These are phyloP conservation scores for Rhombomys opimus DNA, from an alignment of 2,113 vertebrate genomes.

Conservation along the genomic window DNA sequence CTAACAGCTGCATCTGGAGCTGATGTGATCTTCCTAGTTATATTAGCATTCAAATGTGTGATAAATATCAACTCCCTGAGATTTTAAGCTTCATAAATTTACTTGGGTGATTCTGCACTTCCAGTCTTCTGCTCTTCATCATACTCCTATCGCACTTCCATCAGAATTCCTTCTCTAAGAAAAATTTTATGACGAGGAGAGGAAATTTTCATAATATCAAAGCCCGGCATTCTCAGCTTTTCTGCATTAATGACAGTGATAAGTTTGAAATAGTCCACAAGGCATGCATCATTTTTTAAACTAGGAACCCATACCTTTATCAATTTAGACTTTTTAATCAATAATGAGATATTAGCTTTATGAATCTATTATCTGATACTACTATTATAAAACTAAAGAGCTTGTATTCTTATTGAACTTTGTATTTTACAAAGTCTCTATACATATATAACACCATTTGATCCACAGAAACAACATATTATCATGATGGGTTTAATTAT, in stretches of 20 bases:
- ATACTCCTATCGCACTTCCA: conserved; percentile 50
- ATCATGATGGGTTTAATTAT: not conserved
- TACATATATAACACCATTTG: not conserved
- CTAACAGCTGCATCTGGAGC: conserved; percentile 64
- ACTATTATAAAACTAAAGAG: conserved; percentile 55
- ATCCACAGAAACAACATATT: conserved; percentile 4
- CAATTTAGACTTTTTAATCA: conserved; percentile 52
- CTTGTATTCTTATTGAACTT: not conserved
- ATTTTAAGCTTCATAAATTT: conserved; percentile 73
- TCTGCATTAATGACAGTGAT: conserved; percentile 57
- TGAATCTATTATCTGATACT: conserved; percentile 20
- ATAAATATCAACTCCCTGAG: conserved; percentile 72
- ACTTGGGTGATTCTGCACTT: conserved; percentile 75
- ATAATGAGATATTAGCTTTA: conserved; percentile 44
- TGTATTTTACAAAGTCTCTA: conserved; percentile 21
- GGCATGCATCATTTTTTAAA: conserved; percentile 38
- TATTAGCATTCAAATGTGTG: conserved; percentile 74
- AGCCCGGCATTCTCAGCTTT: conserved; percentile 64
- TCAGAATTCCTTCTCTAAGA: conserved; percentile 63
- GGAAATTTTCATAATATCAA: conserved; percentile 35
- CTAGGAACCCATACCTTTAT: not conserved
- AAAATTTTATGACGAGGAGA: conserved; percentile 71
- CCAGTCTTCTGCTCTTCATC: conserved; percentile 54
- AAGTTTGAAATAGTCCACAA: conserved; percentile 63
- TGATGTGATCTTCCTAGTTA: conserved; percentile 71